These are phyloP conservation scores for Dorcus parallelipipedus DNA, from an alignment of 2,888 invertebrate species.

Conservation along the genomic window DNA sequence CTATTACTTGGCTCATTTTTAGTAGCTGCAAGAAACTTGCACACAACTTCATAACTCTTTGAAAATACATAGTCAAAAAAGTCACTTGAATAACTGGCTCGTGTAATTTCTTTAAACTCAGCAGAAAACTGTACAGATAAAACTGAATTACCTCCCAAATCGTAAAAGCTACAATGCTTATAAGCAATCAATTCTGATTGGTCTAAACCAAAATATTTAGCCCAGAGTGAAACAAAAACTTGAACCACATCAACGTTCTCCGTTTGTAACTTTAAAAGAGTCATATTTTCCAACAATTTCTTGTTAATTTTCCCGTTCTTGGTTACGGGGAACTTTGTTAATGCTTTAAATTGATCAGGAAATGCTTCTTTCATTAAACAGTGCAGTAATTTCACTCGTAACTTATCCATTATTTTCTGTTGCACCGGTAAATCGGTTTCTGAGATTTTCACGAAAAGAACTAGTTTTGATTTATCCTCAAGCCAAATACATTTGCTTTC, in stretches of 20 bases:
- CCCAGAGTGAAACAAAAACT: conserved; percentile 28
- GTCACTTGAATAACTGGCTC: conserved; percentile 48
- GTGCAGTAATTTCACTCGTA: conserved; percentile 37
- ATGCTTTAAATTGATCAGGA: conserved; percentile 63
- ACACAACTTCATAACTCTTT: conserved; percentile 45
- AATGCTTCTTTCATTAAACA: conserved; percentile 40
- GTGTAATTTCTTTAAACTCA: conserved; percentile 51
- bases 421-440: conserved; percentile 20
- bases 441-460: conserved; percentile 51
- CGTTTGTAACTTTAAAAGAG: conserved; percentile 16
- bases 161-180: conserved; percentile 52
- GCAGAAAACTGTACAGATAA: conserved; percentile 62
- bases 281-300: conserved; percentile 48
- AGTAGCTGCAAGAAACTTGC: conserved; percentile 38
- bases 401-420: conserved; percentile 36
- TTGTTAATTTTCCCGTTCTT: conserved; percentile 68
- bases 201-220: conserved; percentile 28
- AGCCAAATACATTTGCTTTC: conserved; percentile 57
- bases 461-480: conserved; percentile 49
- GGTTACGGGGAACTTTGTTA: conserved; percentile 60
- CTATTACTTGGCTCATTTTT: conserved; percentile 31
- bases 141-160: conserved; percentile 70
- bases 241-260: too few species aligned
- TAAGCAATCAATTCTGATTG: not conserved
- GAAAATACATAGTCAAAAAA: conserved; percentile 57